Base-by-base conservation (phyloP, 2,888 invertebrate genomes). In the Cryptocephalus moraei region DNA sequence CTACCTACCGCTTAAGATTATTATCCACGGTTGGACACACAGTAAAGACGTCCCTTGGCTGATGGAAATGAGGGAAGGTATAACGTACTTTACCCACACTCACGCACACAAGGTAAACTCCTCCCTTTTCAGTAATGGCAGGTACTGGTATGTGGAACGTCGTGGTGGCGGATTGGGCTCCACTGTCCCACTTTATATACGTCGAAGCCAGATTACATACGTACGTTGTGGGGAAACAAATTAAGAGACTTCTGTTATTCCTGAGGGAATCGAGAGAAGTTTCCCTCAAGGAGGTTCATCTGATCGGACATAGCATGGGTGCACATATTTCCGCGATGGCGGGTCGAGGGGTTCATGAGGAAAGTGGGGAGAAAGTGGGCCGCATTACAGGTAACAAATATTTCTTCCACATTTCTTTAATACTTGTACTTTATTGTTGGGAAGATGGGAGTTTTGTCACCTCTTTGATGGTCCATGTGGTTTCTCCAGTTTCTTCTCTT, bases 161-260 rank as follows among this genome's bases (percentile, higher is more conserved):
- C 1, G 68, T 79, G 11, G 61, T 75, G 2, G 73, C 78, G 3
- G 77, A 79, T 56, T 79, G 79, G 79, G 68, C 73, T 8, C 64
- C 67, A 4, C 71, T 77, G 36, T 73, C 76, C 9, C 71, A 69
- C 44, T 64, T 68, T 1, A 62, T 70, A 47, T 78, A 78, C 54
- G 62, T 66, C 8, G 73, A 68, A 64, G 73, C 76, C 2, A 68
- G 71, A 4, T 59, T 71, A 8, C 74, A 75, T 50, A 70, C 73
- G 0, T 61, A 60, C 46, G 60, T 71, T 8, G 75, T 73, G 9
- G 73, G 73, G 14, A 64, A 67, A 41, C 67, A 70, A 57, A 60
- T 75, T 12, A 64, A 71, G 9, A 64, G 62, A 61, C 68, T 63
- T 31, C 55, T 64, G 9, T 40, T 51, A 31, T 60, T 59, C 46